Percentiles rank a stretch among this genome's conserved stretches.
Evolutionary conservation across 2,797 vertebrate genomes (phyloP).

Genomic region (Danio albolineatus): DNA sequence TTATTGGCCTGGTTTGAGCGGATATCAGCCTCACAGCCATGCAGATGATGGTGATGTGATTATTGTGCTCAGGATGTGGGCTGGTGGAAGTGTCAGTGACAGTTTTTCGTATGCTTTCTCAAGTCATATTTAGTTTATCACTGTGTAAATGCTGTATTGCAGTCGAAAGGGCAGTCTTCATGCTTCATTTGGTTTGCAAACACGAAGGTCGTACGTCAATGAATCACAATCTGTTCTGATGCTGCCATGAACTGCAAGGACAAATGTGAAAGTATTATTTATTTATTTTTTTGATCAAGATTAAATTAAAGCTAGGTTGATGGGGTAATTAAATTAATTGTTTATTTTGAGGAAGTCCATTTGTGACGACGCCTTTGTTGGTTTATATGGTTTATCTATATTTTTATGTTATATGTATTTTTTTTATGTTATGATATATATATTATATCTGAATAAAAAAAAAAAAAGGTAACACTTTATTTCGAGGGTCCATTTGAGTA

Average conservation of each 20-base stretch:
- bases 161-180: background rate
- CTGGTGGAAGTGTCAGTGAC: background rate
- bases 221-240: background rate
- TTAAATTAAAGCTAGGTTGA: too few species aligned
- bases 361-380: too few species aligned
- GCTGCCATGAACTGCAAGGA: background rate
- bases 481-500: too few species aligned
- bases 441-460: too few species aligned
- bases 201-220: background rate
- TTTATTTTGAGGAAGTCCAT: too few species aligned
- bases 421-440: too few species aligned
- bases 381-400: too few species aligned
- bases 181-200: background rate
- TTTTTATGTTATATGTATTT: too few species aligned
- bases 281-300: too few species aligned
- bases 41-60: background rate
- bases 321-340: too few species aligned
- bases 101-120: background rate
- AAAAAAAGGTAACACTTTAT: too few species aligned
- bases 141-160: background rate
- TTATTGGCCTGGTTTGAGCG: background rate
- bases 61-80: slow-evolving; percentile 30
- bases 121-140: background rate
- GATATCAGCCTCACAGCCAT: background rate
- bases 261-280: background rate